phyloP scores from a whole-genome alignment of 2,113 vertebrate species.

The Scopus umbretta region DNA sequence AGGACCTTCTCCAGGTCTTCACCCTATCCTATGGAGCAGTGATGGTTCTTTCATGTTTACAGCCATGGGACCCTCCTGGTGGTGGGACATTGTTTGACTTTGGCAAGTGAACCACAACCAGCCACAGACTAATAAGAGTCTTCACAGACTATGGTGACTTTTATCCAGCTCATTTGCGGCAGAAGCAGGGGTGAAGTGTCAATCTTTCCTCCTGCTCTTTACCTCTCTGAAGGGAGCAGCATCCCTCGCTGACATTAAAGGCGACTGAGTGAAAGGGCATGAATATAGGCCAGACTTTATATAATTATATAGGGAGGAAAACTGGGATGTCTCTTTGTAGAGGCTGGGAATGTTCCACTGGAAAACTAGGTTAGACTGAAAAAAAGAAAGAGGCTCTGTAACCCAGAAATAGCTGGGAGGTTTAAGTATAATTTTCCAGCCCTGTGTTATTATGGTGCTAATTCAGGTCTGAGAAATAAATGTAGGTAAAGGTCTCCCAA shows the following conservation, averaged over 20 bases:
- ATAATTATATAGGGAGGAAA: slow-evolving; percentile 45
- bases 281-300: slow-evolving; percentile 53
- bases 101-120: background rate
- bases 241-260: background rate
- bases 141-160: background rate
- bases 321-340: slow-evolving; percentile 46
- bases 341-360: slow-evolving; percentile 48
- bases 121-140: background rate
- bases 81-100: background rate
- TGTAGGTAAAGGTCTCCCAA: slow-evolving; percentile 54
- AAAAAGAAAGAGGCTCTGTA: slow-evolving; percentile 59
- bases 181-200: background rate
- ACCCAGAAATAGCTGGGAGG: slow-evolving; percentile 60
- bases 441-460: slow-evolving; percentile 51
- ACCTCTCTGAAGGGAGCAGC: background rate
- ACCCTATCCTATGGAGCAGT: background rate
- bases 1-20: background rate
- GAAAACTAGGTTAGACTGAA: slow-evolving; percentile 62
- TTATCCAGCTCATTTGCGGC: background rate
- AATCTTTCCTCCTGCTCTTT: background rate
- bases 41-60: background rate
- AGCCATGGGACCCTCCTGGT: accelerated
- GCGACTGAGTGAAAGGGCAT: background rate
- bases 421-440: slow-evolving; percentile 56
- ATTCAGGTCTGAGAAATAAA: slow-evolving; percentile 57